phyloP scores from a whole-genome alignment of 1,140 invertebrate genomes.

The Drosophila kurseongensis region DNA sequence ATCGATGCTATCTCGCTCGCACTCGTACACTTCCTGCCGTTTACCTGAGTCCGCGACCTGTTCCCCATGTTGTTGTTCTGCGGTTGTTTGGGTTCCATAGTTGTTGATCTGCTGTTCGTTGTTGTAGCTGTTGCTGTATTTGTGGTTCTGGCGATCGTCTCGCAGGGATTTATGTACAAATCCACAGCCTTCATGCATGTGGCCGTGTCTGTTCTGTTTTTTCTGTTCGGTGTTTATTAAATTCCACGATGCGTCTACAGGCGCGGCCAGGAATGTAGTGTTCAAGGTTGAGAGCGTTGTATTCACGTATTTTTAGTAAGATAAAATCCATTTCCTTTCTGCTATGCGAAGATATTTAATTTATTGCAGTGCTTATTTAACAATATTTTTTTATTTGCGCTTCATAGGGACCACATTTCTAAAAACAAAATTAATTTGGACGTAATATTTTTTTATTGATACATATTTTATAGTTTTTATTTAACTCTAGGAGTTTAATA shows the following conservation, averaged over 20 bases:
- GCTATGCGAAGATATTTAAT: no score
- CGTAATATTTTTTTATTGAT: no score
- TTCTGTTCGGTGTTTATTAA: constrained; percentile 72
- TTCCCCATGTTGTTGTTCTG: constrained; percentile 29
- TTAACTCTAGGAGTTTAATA: no score
- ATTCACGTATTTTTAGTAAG: not conserved
- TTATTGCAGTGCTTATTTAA: no score
- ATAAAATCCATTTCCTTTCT: not conserved
- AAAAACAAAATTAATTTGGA: no score
- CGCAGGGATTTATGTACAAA: constrained; percentile 64
- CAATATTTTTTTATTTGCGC: no score
- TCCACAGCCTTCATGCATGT: constrained; percentile 55
- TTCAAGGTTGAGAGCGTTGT: not conserved
- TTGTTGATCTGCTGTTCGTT: constrained; percentile 30
- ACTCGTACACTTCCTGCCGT: constrained; percentile 42
- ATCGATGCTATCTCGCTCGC: constrained; percentile 42
- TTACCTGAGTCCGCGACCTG: constrained; percentile 47
- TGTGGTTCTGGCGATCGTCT: constrained; percentile 55
- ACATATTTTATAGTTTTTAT: no score
- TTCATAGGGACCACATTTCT: no score
- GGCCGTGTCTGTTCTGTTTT: constrained; percentile 42
- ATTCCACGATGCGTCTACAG: constrained; percentile 53
- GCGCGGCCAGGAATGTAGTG: not conserved
- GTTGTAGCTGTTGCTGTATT: constrained; percentile 51
- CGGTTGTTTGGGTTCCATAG: constrained; percentile 17